A percentile compares a stretch with the other conserved stretches of the same genome.
Conservation (phyloP, 2,113 vertebrate species). For the Pseudorhombus dupliciocellatus region DNA sequence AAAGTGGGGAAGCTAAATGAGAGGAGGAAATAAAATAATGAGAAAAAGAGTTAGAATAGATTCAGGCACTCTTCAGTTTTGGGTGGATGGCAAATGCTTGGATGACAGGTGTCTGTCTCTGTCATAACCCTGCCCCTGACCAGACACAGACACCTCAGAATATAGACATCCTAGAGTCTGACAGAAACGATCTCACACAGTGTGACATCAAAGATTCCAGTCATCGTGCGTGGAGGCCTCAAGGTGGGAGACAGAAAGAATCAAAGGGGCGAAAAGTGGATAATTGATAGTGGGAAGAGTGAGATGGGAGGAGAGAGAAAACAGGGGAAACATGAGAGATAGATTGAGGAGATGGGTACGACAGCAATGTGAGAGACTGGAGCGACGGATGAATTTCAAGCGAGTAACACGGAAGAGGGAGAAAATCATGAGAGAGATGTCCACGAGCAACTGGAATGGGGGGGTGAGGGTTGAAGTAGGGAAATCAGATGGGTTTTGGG, state of each 20-base stretch:
- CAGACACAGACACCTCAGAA: conserved; percentile 2
- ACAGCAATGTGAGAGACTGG: conserved; percentile 18
- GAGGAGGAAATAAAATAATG: background rate
- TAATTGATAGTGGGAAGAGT: background rate
- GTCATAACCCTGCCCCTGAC: background rate
- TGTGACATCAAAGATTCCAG: background rate
- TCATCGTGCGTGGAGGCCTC: background rate
- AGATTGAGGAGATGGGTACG: conserved; percentile 9
- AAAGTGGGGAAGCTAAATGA: background rate
- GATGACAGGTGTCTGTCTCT: background rate
- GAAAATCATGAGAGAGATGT: conserved; percentile 21
- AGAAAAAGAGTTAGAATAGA: background rate
- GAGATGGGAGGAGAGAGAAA: background rate
- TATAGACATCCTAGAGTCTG: background rate
- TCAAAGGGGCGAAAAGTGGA: background rate
- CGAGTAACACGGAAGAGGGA: conserved; percentile 28
- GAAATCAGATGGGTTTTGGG: conserved; percentile 50
- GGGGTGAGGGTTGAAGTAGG: background rate
- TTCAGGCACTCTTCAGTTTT: background rate
- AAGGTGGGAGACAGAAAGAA: background rate
- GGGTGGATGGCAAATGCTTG: background rate
- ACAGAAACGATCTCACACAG: conserved; percentile 2
- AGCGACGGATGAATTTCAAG: conserved; percentile 35
- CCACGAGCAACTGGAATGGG: conserved; percentile 2
- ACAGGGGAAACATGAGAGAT: conserved; percentile 18